Conservation (phyloP, 2,797 vertebrate species). For the Myotis daubentonii region DNA sequence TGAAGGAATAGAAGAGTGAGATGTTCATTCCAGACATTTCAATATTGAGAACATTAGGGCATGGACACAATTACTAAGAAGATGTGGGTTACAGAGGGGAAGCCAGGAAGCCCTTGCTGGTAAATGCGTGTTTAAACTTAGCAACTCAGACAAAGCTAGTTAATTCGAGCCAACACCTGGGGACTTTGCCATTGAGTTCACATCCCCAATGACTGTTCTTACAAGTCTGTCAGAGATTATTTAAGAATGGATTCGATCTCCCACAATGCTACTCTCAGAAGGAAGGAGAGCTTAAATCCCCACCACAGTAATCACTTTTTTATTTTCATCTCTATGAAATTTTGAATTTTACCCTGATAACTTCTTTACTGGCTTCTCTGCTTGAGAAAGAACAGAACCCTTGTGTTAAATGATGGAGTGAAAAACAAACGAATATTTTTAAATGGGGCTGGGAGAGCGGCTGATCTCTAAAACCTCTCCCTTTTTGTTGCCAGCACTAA, state of each 20-base stretch:
- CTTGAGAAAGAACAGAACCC: slow-evolving; percentile 1
- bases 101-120: background rate
- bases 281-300: background rate
- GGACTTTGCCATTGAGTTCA: rapidly evolving
- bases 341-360: slow-evolving; percentile 36
- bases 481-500: background rate
- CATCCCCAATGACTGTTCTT: background rate
- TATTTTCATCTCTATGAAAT: background rate
- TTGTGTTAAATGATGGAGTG: background rate
- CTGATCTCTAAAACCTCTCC: slow-evolving; percentile 40
- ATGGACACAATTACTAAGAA: background rate
- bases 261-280: background rate
- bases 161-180: background rate
- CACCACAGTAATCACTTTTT: background rate
- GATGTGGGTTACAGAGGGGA: background rate
- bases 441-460: background rate
- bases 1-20: background rate
- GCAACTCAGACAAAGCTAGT: background rate
- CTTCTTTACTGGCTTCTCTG: slow-evolving; percentile 20
- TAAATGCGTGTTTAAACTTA: background rate
- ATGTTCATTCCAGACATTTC: background rate
- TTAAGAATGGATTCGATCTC: background rate
- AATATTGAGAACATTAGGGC: background rate
- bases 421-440: background rate
- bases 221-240: background rate